phyloP scores from a whole-genome alignment of 2,888 invertebrate genomes.

The Odontothrips loti region DNA sequence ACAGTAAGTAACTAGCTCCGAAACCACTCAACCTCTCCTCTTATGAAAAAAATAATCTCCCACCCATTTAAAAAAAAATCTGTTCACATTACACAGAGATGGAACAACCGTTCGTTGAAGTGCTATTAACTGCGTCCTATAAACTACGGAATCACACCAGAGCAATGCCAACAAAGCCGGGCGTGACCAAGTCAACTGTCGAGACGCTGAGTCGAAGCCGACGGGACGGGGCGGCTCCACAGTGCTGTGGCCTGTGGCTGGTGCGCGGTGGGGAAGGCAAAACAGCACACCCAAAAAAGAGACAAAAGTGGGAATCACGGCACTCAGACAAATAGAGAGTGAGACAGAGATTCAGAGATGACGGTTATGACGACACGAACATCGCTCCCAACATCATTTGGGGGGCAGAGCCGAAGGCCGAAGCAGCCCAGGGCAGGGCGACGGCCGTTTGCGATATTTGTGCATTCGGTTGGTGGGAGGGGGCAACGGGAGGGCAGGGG shows the following conservation, averaged over 20 bases:
- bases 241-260: no score
- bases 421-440: background rate
- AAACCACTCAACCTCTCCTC: no score
- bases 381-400: background rate
- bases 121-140: slow-evolving; percentile 39
- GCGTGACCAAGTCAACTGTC: background rate
- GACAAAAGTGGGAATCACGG: no score
- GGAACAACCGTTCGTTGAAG: slow-evolving; percentile 29
- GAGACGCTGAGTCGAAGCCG: background rate
- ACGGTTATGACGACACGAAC: slow-evolving; percentile 17
- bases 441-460: slow-evolving; percentile 15
- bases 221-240: no score
- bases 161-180: background rate
- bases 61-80: slow-evolving; percentile 32
- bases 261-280: no score
- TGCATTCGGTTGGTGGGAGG: background rate
- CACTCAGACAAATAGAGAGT: no score
- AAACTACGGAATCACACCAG: slow-evolving; percentile 27
- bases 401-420: background rate
- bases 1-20: no score
- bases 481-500: background rate
- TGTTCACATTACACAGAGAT: slow-evolving; percentile 29
- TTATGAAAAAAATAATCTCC: no score
- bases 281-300: no score
- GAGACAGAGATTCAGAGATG: no score